These are phyloP conservation scores for Melospiza melodia DNA, from an alignment of 2,113 vertebrate species.

Conservation along the genomic window DNA sequence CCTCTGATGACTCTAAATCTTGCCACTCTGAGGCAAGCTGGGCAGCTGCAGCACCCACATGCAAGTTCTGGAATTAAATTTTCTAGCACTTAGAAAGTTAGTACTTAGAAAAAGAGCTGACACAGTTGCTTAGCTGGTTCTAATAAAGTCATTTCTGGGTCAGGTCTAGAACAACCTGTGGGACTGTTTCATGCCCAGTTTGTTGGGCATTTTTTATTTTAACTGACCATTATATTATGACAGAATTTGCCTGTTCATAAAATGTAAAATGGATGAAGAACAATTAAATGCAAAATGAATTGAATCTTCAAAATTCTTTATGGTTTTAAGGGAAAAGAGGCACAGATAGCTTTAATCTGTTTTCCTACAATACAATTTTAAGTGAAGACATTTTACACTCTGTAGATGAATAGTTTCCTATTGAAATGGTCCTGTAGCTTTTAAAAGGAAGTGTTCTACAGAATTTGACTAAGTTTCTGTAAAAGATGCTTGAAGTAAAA, in stretches of 20 bases:
- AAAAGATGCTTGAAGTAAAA: neutral
- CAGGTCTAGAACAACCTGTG: conserved; percentile 45
- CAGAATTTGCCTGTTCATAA: conserved; percentile 40
- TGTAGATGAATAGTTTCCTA: neutral
- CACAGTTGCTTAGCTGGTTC: conserved; percentile 49
- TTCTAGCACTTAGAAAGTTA: conserved; percentile 51
- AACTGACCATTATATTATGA: neutral
- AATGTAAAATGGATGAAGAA: neutral
- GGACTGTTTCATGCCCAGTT: conserved; percentile 36
- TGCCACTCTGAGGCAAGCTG: neutral
- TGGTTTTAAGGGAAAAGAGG: neutral
- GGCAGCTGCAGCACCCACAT: neutral
- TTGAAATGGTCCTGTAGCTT: neutral
- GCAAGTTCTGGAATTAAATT: conserved; percentile 29
- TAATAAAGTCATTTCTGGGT: conserved; percentile 1
- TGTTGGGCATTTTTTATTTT: conserved; percentile 35
- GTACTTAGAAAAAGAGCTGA: conserved; percentile 60
- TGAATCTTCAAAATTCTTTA: neutral
- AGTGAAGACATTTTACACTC: neutral
- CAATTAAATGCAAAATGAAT: neutral
- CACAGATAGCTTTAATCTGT: neutral
- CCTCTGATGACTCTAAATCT: conserved; percentile 6
- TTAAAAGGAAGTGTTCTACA: neutral
- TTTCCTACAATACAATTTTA: neutral
- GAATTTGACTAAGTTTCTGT: neutral